Evolutionary conservation across 2,113 vertebrate genomes (phyloP).

Genomic region (Dermatemys mawii): DNA sequence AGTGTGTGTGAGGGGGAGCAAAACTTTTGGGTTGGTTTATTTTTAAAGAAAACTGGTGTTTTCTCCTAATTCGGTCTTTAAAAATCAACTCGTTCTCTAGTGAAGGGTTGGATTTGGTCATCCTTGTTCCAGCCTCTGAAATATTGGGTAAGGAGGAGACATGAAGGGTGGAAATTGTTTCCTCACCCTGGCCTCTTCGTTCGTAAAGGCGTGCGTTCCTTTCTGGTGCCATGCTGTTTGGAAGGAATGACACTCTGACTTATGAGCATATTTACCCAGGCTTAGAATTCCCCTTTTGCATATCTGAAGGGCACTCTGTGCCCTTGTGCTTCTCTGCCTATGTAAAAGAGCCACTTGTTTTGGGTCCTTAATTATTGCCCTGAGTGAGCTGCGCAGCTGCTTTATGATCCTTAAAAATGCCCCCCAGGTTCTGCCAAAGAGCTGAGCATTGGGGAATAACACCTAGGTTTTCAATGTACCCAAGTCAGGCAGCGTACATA

Average conservation of each 20-base stretch:
- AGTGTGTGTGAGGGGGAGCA: background rate
- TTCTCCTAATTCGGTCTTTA: background rate
- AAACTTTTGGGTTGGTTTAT: background rate
- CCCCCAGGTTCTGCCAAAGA: background rate
- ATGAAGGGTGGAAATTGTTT: rapidly evolving
- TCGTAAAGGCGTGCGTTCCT: background rate
- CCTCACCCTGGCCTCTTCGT: background rate
- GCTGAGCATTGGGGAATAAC: background rate
- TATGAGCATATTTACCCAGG: background rate
- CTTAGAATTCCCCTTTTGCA: background rate
- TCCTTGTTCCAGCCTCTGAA: background rate
- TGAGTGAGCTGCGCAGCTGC: background rate
- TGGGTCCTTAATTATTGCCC: background rate
- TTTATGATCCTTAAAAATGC: background rate
- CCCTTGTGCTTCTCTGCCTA: background rate
- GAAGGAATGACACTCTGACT: background rate
- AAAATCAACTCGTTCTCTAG: background rate
- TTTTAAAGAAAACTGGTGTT: background rate
- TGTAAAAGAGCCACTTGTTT: background rate
- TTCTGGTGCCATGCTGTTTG: background rate
- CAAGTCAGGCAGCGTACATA: background rate
- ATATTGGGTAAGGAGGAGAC: rapidly evolving
- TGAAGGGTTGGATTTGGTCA: background rate
- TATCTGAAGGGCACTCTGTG: background rate
- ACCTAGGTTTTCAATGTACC: background rate